A percentile compares a stretch with the other conserved stretches of the same genome.
These are phyloP conservation scores for Semaprochilodus insignis DNA, from an alignment of 2,797 vertebrate genomes.

Conservation along the genomic window DNA sequence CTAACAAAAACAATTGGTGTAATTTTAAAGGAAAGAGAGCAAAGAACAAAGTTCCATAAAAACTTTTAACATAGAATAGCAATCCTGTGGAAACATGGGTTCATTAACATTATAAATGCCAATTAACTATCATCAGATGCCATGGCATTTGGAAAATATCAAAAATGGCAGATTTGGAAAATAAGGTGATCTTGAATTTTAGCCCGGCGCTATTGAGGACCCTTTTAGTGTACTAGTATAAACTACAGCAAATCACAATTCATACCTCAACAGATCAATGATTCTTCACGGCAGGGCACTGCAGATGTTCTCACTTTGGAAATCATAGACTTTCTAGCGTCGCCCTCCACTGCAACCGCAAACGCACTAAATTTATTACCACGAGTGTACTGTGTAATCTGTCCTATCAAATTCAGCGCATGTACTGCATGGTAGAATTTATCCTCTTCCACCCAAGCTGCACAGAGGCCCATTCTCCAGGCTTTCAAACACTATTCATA, in stretches of 20 bases:
- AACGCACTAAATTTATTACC: slow-evolving; percentile 11
- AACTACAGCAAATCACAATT: not conserved
- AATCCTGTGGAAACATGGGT: too few species aligned
- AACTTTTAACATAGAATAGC: too few species aligned
- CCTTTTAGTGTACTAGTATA: too few species aligned
- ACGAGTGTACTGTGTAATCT: slow-evolving; percentile 15
- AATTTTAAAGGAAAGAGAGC: too few species aligned
- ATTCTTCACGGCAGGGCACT: not conserved
- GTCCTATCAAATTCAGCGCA: slow-evolving; percentile 24
- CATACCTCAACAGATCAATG: not conserved
- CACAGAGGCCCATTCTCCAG: not conserved
- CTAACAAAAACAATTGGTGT: too few species aligned
- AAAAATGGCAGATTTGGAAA: too few species aligned
- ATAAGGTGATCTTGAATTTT: too few species aligned
- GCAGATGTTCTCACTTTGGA: slow-evolving; percentile 1
- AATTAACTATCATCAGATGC: too few species aligned
- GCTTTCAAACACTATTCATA: slow-evolving; percentile 30
- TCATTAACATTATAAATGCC: too few species aligned
- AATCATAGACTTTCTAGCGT: not conserved
- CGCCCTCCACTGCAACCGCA: not conserved
- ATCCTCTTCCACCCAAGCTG: not conserved
- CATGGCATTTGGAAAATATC: too few species aligned
- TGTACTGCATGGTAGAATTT: slow-evolving; percentile 21
- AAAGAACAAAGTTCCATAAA: too few species aligned
- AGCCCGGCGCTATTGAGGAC: too few species aligned